A percentile compares a stretch with the other conserved stretches of the same genome.
phyloP scores from a whole-genome alignment of 1,140 invertebrate species.

The Brevipalpus yothersi region DNA sequence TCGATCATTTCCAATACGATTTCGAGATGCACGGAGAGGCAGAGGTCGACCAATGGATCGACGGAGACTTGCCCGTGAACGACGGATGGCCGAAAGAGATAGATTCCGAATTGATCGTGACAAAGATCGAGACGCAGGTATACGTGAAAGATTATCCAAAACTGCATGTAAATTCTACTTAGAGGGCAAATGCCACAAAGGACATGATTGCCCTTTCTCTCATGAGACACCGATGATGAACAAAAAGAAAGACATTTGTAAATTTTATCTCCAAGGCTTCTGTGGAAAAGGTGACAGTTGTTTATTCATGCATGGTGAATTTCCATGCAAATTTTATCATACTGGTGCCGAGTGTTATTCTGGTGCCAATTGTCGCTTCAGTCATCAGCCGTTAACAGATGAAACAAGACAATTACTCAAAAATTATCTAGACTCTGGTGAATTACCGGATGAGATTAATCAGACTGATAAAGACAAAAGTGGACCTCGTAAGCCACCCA shows the following conservation, averaged over 20 bases:
- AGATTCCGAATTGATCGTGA: neutral
- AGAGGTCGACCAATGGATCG: neutral
- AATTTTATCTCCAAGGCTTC: slow-evolving; percentile 85
- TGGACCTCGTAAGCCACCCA: neutral
- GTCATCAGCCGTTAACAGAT: slow-evolving; percentile 57
- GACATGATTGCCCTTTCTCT: slow-evolving; percentile 55
- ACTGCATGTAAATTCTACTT: slow-evolving; percentile 43
- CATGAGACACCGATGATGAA: slow-evolving; percentile 46
- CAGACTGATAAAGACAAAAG: no score
- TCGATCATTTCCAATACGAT: neutral
- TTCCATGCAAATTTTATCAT: slow-evolving; percentile 91
- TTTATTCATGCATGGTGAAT: slow-evolving; percentile 86
- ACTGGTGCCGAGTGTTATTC: slow-evolving; percentile 58
- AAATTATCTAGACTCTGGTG: slow-evolving; percentile 8
- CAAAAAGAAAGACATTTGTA: slow-evolving; percentile 70
- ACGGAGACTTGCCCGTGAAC: neutral
- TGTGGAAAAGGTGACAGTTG: slow-evolving; percentile 83
- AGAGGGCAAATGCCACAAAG: slow-evolving; percentile 65
- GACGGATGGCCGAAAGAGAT: neutral
- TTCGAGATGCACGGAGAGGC: neutral
- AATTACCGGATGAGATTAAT: slow-evolving; percentile 5
- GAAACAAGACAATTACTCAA: slow-evolving; percentile 37
- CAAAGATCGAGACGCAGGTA: slow-evolving; percentile 1
- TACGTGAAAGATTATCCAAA: neutral
- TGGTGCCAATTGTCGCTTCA: slow-evolving; percentile 68